These are phyloP conservation scores for Limosa lapponica DNA, from an alignment of 2,797 vertebrate species.

Conservation along the genomic window DNA sequence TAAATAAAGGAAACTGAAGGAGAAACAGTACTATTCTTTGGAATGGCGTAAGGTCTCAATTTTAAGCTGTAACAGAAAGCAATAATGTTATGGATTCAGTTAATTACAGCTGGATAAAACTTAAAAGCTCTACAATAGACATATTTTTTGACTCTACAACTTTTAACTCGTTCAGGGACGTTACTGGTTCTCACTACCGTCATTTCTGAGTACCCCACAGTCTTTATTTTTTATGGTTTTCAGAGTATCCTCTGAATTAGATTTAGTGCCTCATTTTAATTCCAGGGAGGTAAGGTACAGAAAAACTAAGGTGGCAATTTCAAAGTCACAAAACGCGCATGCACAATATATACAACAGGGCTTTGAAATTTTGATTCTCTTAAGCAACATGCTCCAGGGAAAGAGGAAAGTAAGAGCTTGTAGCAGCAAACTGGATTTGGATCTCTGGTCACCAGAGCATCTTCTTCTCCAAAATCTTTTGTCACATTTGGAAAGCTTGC, in stretches of 20 bases:
- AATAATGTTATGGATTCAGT: constrained; percentile 30
- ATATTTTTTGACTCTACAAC: background rate
- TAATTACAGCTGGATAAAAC: constrained; percentile 45
- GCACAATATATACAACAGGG: rapidly evolving
- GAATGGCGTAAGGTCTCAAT: background rate
- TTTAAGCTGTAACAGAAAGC: constrained; percentile 39
- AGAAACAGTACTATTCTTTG: background rate
- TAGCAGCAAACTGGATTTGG: background rate
- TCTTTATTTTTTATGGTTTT: background rate
- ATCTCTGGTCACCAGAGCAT: background rate
- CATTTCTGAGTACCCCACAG: background rate
- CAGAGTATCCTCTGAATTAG: background rate
- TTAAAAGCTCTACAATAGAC: background rate
- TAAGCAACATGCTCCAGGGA: background rate
- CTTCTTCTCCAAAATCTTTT: background rate
- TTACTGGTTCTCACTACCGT: background rate
- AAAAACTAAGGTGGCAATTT: background rate
- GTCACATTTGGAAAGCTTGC: background rate
- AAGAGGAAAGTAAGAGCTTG: background rate
- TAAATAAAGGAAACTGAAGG: constrained; percentile 12
- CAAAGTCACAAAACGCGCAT: background rate
- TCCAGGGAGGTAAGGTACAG: background rate
- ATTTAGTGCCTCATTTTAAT: background rate
- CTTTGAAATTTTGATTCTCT: background rate
- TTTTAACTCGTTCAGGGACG: background rate